Evolutionary conservation across 2,888 invertebrate species (phyloP), one percentile per base, ranked within the genome.

Genomic region (Lasioglossum zephyrum): DNA sequence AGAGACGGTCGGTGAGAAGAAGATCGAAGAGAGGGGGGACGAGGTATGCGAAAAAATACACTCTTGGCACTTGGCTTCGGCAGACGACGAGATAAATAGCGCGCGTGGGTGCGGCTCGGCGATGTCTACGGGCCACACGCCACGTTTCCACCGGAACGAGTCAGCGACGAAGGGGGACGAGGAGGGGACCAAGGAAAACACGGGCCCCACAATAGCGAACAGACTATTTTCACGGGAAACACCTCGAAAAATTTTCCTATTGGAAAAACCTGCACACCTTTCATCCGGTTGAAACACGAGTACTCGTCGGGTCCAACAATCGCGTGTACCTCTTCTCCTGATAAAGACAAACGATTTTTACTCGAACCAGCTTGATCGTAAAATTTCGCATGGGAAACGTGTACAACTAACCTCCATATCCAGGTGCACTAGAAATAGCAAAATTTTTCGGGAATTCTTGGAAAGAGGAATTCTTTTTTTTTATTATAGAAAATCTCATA

Each of bases 71-170:
- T 90, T 90, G 90, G 93, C 93, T 91, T 93, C 93, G 90, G 91
- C 92, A 93, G 92, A 93, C 92, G 90, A 90, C 88, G 91, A 92
- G 93, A 93, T 93, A 94, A 94, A 93, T 92, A 93, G 92, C 91
- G 88, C 89, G 92, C 93, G 93, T 93, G 93, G 93, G 94, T 93
- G 93, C 93, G 93, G 92, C 92, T 92, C 93, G 92, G 88, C 91
- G 90, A 92, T 93, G 93, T 92, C 93, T 93, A 90, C 92, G 90
- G 92, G 90, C 91, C 92, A 92, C 91, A 91, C 91, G 90, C 91
- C 89, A 88, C 88, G 91, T 90, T 92, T 92, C 91, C 90, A 91
- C 88, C 87, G 85, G 87, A 87, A 90, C 90, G 82, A 85, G 81
- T 85, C 81, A 86, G 77, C 86, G 41, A 70, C 88, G 84, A 76